Base-by-base conservation (phyloP, 2,888 invertebrate genomes). In the Meandrusa payeni region DNA sequence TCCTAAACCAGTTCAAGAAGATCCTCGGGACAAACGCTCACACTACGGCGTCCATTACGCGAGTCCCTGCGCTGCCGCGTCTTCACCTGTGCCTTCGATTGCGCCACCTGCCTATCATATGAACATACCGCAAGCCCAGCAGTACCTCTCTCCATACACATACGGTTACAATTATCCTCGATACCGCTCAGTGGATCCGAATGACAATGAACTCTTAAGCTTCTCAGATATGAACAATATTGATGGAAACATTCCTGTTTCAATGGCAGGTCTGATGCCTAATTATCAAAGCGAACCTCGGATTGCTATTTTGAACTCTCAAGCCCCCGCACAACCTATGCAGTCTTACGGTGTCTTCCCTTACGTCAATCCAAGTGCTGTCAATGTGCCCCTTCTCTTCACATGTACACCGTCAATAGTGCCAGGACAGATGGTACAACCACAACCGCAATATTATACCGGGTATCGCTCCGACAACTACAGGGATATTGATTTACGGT, bases 401-500 rank as follows among this genome's bases (percentile, higher is more conserved):
- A 83, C 79, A 51, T 87, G 86, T 39, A 65, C 82, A 1, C 86
- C 86, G 0, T 67, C 75, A 0, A 68, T 87, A 42, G 69, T 73
- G 1, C 58, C 69, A 1, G 85, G 83, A 0, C 66, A 61, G 3
- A 53, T 83, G 15, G 61, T 71, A 11, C 68, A 64, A 17, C 19
- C 59, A 0, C 64, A 61, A 15, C 41, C 58, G 3, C 62, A 61
- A 2, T 59, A 62, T 38, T 55, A 51, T 41, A 31, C 24, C 52
- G 47, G 48, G 28, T 50, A 36, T 5, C 34, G 19, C 22, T n/a
- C 36, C 3, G 24, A 24, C 12, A 9, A 9, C 6, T 7, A 19
- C 12, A 31, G 31, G 20, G 9, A 32, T 6, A 11, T 31, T 4
- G 42, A 42, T 3, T 31, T 31, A 7, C 37, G 31, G 13, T 12